These are phyloP conservation scores for Poeciliopsis turrubarensis DNA, from an alignment of 2,113 vertebrate genomes.

Conservation along the genomic window DNA sequence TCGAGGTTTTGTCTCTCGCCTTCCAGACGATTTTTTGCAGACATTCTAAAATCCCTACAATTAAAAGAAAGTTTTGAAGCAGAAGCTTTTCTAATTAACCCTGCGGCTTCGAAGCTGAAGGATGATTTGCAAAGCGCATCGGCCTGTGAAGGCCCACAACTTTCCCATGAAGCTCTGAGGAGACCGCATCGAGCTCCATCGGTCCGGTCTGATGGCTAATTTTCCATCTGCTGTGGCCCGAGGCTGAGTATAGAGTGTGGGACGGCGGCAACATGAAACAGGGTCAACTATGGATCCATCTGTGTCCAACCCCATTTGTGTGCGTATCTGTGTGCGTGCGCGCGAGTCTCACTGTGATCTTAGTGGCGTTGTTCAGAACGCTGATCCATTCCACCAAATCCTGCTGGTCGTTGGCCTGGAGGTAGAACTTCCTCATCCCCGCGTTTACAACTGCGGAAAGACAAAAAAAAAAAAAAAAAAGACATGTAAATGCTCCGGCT, in stretches of 20 bases:
- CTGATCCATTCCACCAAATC: slow-evolving; percentile 96
- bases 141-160: too few relatives aligned
- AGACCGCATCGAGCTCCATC: slow-evolving; percentile 6
- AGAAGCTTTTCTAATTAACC: too few relatives aligned
- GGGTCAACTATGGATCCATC: slow-evolving; percentile 40
- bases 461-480: neutral
- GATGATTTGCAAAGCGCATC: too few relatives aligned
- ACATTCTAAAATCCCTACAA: too few relatives aligned
- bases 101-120: too few relatives aligned
- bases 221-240: slow-evolving; percentile 40
- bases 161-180: too few relatives aligned
- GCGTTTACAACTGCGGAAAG: slow-evolving; percentile 89
- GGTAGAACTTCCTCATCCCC: slow-evolving; percentile 95
- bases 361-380: slow-evolving; percentile 97
- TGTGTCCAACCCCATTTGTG: neutral
- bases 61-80: too few relatives aligned
- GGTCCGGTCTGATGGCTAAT: slow-evolving; percentile 35
- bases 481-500: neutral
- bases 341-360: slow-evolving; percentile 91
- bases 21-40: too few relatives aligned
- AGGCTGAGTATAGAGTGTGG: slow-evolving; percentile 14
- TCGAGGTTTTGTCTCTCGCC: too few relatives aligned
- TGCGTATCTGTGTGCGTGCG: slow-evolving; percentile 14
- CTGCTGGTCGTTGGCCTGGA: slow-evolving; percentile 98
- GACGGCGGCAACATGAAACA: slow-evolving; percentile 12